Evolutionary conservation across 2,797 vertebrate species (phyloP).

Genomic region (Diplodus sargus): DNA sequence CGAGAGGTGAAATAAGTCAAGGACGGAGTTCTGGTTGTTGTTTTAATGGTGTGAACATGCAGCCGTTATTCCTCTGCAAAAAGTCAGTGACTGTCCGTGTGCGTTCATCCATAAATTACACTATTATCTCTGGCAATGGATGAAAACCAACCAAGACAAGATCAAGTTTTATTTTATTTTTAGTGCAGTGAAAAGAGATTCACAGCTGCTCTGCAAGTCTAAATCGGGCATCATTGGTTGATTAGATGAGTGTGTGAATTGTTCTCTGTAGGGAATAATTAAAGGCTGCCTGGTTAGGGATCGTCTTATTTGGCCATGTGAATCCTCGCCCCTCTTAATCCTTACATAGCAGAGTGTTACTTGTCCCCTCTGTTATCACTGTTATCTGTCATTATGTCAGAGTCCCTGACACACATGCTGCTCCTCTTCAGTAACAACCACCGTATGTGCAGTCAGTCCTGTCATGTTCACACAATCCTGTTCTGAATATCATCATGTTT

Average conservation of each 20-base stretch:
- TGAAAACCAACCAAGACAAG: background rate
- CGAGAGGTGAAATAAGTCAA: constrained; percentile 26
- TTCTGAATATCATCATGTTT: constrained; percentile 55
- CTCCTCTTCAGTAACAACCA: constrained; percentile 38
- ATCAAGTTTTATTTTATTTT: background rate
- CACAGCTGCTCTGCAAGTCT: constrained; percentile 15
- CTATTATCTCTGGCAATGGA: background rate
- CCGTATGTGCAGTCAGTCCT: constrained; percentile 40
- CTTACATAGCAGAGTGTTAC: constrained; percentile 35
- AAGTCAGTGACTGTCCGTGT: constrained; percentile 10
- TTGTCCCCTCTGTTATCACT: constrained; percentile 48
- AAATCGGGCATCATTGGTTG: constrained; percentile 21
- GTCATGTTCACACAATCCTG: constrained; percentile 50
- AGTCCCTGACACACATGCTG: constrained; percentile 61
- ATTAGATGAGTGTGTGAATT: constrained; percentile 21
- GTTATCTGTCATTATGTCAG: constrained; percentile 63
- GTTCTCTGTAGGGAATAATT: constrained; percentile 25
- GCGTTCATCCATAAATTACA: background rate
- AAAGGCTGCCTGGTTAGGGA: constrained; percentile 10
- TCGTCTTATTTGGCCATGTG: constrained; percentile 31
- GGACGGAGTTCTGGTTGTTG: constrained; percentile 3
- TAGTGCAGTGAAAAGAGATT: constrained; percentile 1
- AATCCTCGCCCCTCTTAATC: constrained; percentile 30
- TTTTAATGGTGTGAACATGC: constrained; percentile 25
- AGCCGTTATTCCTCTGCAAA: constrained; percentile 8